Conservation (phyloP, 2,797 vertebrate species). For the Acanthis flammea region DNA sequence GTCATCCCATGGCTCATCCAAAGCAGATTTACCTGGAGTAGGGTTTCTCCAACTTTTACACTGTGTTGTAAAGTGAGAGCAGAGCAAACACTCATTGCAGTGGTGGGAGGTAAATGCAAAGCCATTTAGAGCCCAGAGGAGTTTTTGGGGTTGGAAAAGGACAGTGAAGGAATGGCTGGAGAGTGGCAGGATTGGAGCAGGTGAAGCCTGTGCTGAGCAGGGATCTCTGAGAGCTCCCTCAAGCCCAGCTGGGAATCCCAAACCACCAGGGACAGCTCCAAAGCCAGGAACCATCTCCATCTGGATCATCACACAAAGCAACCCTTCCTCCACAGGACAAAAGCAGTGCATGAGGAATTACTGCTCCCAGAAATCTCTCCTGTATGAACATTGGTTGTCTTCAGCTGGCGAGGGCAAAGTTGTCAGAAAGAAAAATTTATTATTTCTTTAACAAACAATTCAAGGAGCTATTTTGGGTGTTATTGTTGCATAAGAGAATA, state of each 20-base stretch:
- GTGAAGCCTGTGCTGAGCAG: neutral
- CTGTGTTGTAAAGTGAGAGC: neutral
- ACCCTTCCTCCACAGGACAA: rapidly evolving
- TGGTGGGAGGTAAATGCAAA: neutral
- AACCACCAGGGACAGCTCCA: neutral
- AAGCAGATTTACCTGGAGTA: neutral
- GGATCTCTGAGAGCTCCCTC: neutral
- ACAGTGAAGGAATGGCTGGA: neutral
- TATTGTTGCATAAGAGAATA: neutral
- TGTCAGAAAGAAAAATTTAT: neutral
- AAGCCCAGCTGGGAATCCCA: neutral
- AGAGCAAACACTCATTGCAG: neutral
- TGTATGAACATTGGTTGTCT: too few relatives aligned
- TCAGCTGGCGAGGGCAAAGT: rapidly evolving
- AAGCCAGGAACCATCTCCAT: rapidly evolving
- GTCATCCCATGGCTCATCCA: neutral
- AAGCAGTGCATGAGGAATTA: neutral
- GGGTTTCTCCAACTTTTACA: neutral
- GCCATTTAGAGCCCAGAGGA: neutral
- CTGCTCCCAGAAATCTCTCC: neutral
- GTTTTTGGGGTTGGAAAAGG: neutral
- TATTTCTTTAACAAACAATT: neutral
- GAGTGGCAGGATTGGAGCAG: rapidly evolving
- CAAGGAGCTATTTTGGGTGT: neutral
- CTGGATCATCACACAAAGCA: rapidly evolving